Percentiles rank a stretch among this genome's conserved stretches.
Conservation (phyloP, 2,888 invertebrate genomes). For the Lingula anatina region DNA sequence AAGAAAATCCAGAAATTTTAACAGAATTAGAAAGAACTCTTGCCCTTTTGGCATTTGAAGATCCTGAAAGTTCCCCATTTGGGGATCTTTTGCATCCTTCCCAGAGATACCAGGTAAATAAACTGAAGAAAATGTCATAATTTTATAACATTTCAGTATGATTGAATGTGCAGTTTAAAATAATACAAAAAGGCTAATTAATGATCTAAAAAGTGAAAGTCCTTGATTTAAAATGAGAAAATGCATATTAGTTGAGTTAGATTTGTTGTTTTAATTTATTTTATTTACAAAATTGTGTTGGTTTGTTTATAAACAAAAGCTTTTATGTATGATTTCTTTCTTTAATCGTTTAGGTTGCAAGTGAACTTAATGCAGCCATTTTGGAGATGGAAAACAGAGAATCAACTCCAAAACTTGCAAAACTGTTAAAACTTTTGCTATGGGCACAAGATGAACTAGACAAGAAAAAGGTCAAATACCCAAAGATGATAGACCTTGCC, state of each 20-base stretch:
- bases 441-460: conserved; percentile 96
- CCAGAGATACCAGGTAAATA: conserved; percentile 68
- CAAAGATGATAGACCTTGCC: conserved; percentile 89
- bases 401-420: conserved; percentile 79
- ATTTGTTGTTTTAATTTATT: too few species aligned
- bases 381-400: conserved; percentile 81
- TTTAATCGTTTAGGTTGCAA: conserved; percentile 73
- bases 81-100: conserved; percentile 88
- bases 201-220: too few species aligned
- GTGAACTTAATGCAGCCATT: conserved; percentile 96
- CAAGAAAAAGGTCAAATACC: conserved; percentile 89
- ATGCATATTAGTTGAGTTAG: too few species aligned
- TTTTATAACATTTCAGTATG: too few species aligned
- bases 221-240: too few species aligned
- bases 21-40: conserved; percentile 87
- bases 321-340: too few species aligned
- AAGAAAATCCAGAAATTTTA: conserved; percentile 61
- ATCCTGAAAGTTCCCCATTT: conserved; percentile 91
- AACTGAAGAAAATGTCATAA: neutral
- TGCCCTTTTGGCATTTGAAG: conserved; percentile 92
- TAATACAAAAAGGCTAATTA: too few species aligned
- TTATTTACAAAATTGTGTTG: too few species aligned
- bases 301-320: too few species aligned
- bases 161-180: too few species aligned
- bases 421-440: conserved; percentile 82